Evolutionary conservation across 2,113 vertebrate species (phyloP), one percentile per base, ranked within the genome.

Genomic region (Psophia crepitans): DNA sequence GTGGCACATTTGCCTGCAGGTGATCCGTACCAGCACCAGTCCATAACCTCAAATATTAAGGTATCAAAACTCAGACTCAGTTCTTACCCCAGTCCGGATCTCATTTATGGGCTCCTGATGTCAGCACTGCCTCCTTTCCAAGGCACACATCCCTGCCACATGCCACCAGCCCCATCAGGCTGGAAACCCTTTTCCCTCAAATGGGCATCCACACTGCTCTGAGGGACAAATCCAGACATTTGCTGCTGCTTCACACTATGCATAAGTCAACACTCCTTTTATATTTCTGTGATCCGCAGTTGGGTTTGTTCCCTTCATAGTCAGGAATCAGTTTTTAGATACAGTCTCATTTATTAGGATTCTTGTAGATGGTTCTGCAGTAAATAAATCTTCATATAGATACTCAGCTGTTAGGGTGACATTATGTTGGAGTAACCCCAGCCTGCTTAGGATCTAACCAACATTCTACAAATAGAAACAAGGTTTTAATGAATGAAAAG

Each of bases 81-180:
- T 51, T 79, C 37, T 41, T 48, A 11, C 4, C 35, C 19, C 13
- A 19, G 26, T 19, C 17, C 74, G 37, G 37, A 64, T 49, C 23
- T 23, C 22, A 39, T 54, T 24, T 53, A n/a, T 28, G 21, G 30
- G 33, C 49, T 76, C 44, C 65, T 74, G 39, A 57, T 35, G 17
- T 27, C 78, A 84, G n/a, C 73, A 43, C 43, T 49, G 32, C 14
- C 37, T 30, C 12, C 28, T 87, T 86, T 21, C 61, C 53, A 69
- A 58, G 35, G 20, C 26, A 26, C 8, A 4, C 6, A 2, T 46
- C 6, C 28, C 15, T 3, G 8, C 4, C 5, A 0, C 14, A 5
- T 2, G 12, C 9, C 27, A 12, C 46, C 70, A 74, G 27, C 44
- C 30, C 24, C 19, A 2, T 1, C 2, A 1, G 48, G 14, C 43